phyloP scores from a whole-genome alignment of 2,113 vertebrate species.

The Vulpes lagopus region DNA sequence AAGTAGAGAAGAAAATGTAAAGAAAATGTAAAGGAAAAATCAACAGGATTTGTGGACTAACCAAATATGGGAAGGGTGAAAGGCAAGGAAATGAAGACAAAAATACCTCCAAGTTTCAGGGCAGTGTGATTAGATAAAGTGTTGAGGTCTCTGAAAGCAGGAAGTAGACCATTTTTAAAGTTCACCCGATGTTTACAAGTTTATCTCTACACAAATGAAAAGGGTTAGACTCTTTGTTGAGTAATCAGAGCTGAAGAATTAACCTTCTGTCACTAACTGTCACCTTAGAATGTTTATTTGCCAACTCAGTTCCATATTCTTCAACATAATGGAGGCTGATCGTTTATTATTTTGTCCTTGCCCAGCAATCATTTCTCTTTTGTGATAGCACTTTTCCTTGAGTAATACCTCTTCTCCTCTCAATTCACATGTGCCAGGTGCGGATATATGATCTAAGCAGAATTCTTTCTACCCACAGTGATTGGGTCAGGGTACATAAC shows the following conservation, averaged over 20 bases:
- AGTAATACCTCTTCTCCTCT: background rate
- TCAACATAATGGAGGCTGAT: background rate
- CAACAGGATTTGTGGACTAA: background rate
- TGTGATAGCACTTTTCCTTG: background rate
- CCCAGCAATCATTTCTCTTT: background rate
- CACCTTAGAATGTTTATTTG: background rate
- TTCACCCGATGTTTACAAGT: background rate
- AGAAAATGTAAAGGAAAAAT: background rate
- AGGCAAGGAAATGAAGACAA: background rate
- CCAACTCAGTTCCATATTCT: background rate
- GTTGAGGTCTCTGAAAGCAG: background rate
- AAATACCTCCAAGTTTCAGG: background rate
- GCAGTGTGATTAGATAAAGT: background rate
- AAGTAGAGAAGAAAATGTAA: background rate
- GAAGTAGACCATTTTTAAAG: conserved; percentile 52
- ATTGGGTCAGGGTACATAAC: background rate
- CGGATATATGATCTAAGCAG: background rate
- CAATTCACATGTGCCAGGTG: background rate
- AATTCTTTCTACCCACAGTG: background rate
- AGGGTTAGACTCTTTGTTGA: background rate
- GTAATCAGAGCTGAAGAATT: conserved; percentile 54
- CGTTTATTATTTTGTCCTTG: background rate
- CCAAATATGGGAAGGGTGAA: background rate
- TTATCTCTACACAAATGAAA: conserved; percentile 21
- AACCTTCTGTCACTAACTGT: background rate